phyloP scores from a whole-genome alignment of 1,140 invertebrate genomes.

The Vanessa tameamea region DNA sequence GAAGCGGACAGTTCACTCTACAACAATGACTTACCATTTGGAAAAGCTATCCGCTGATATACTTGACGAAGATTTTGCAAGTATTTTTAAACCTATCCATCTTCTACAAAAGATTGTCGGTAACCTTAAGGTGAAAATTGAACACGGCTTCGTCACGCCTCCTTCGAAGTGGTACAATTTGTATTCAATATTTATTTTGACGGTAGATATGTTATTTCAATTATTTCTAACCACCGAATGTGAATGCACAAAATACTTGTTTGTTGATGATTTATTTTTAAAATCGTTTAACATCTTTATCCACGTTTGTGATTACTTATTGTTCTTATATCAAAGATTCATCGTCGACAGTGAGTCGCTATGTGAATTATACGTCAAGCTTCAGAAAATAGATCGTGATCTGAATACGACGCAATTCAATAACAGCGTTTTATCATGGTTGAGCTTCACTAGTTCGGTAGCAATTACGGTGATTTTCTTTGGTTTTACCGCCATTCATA shows the following conservation, averaged over 20 bases:
- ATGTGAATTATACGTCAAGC: slow-evolving; percentile 50
- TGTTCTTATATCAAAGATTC: slow-evolving; percentile 11
- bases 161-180: slow-evolving; percentile 35
- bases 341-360: neutral
- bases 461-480: neutral
- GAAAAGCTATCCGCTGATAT: slow-evolving; percentile 47
- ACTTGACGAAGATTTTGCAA: slow-evolving; percentile 52
- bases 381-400: slow-evolving; percentile 53
- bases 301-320: neutral
- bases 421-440: neutral
- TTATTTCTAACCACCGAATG: neutral
- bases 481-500: neutral
- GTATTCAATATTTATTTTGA: slow-evolving; percentile 16
- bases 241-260: neutral
- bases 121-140: slow-evolving; percentile 40
- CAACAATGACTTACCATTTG: slow-evolving; percentile 38
- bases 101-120: slow-evolving; percentile 42
- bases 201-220: neutral
- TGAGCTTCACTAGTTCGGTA: neutral
- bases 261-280: slow-evolving; percentile 5
- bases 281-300: neutral
- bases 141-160: slow-evolving; percentile 45
- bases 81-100: slow-evolving; percentile 45
- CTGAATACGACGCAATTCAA: slow-evolving; percentile 37
- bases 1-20: neutral